A percentile compares a stretch with the other conserved stretches of the same genome.
Conservation (phyloP, 2,888 invertebrate genomes). For the Aphrophora alni region DNA sequence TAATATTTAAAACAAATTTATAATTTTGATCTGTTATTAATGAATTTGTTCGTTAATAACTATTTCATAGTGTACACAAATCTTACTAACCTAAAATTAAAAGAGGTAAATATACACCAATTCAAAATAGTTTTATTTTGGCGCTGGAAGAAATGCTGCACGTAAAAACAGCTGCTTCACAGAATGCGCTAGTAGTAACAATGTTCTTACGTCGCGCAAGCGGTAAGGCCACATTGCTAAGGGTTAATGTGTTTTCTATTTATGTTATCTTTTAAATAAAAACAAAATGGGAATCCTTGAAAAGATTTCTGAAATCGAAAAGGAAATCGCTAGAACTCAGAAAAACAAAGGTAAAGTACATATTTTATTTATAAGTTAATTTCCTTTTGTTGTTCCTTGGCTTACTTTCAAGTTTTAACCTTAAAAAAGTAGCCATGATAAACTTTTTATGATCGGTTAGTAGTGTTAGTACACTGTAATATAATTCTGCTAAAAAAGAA, state of each 20-base stretch:
- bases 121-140: too few species aligned
- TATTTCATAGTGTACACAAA: neutral
- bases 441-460: constrained; percentile 9
- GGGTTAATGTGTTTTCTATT: neutral
- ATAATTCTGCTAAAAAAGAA: too few species aligned
- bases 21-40: too few species aligned
- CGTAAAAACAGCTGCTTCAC: neutral
- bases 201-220: neutral
- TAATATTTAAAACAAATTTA: too few species aligned
- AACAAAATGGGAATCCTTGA: constrained; percentile 94
- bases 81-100: neutral
- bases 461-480: too few species aligned
- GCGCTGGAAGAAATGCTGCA: too few species aligned
- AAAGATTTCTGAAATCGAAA: constrained; percentile 98
- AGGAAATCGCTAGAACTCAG: constrained; percentile 97
- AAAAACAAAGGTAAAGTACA: constrained; percentile 91
- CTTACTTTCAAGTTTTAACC: neutral
- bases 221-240: neutral
- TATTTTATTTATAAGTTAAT: neutral
- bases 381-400: too few species aligned
- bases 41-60: neutral
- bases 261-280: neutral
- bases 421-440: neutral
- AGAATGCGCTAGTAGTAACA: neutral
- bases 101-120: too few species aligned